These are phyloP conservation scores for Herpailurus yagouaroundi DNA, from an alignment of 2,113 vertebrate species.

Conservation along the genomic window DNA sequence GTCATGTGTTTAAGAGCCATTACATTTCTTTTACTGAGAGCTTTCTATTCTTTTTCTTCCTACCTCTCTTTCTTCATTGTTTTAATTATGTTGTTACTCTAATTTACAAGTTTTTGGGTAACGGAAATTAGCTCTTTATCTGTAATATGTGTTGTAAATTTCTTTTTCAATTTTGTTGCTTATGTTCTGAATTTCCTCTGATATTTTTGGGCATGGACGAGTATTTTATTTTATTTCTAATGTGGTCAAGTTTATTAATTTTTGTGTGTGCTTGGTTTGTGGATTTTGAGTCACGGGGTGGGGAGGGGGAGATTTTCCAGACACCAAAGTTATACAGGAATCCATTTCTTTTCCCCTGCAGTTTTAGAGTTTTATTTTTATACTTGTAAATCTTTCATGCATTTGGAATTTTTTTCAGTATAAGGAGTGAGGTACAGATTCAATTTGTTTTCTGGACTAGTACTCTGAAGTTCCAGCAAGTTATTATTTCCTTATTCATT, in stretches of 20 bases:
- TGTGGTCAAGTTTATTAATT: background rate
- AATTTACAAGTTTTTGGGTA: background rate
- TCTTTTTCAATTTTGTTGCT: background rate
- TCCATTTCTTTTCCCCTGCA: background rate
- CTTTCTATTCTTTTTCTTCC: background rate
- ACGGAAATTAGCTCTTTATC: background rate
- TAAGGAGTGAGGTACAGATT: background rate
- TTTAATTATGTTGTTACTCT: background rate
- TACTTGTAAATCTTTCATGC: background rate
- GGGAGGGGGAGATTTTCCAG: background rate
- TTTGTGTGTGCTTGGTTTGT: background rate
- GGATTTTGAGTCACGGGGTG: background rate
- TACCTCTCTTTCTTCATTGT: background rate
- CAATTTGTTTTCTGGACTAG: background rate
- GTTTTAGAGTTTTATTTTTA: background rate
- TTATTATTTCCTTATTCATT: background rate
- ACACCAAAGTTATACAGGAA: background rate
- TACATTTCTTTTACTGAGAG: background rate
- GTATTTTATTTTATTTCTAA: background rate
- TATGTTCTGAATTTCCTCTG: background rate
- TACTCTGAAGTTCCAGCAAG: background rate
- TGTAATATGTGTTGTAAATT: background rate
- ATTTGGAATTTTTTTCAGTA: background rate
- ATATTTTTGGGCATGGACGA: background rate
- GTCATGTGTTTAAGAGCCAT: background rate